Percentiles rank a stretch among this genome's conserved stretches.
These are phyloP conservation scores for Brachionus rotundiformis DNA, from an alignment of 1,140 invertebrate genomes.

Conservation along the genomic window DNA sequence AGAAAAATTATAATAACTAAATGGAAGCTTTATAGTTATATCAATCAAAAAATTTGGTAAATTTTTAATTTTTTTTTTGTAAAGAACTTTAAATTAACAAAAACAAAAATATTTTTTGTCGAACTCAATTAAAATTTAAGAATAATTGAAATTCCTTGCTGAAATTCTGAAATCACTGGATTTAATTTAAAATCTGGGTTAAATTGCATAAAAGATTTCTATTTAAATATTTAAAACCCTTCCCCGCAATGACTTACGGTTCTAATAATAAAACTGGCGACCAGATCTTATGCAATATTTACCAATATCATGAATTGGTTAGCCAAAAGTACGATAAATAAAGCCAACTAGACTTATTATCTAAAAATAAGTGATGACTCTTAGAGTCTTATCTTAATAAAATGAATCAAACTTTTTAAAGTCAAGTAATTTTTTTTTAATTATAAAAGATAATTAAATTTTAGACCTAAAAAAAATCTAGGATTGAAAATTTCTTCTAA, in stretches of 20 bases:
- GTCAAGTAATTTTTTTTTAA: conserved; percentile 20
- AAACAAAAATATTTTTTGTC: conserved; percentile 35
- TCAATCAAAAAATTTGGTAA: conserved; percentile 33
- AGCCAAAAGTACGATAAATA: not conserved
- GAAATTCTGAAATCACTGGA: conserved; percentile 5
- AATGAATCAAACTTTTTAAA: conserved; percentile 9
- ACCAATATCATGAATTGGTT: not conserved
- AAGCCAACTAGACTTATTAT: not conserved
- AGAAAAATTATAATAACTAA: not conserved
- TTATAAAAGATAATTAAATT: conserved; percentile 45
- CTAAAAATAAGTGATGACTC: conserved; percentile 9
- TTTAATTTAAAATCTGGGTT: conserved; percentile 38
- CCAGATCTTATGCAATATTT: not conserved
- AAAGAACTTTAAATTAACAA: not conserved
- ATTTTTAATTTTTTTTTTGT: conserved; percentile 17
- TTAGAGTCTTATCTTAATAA: not conserved
- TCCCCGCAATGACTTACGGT: conserved; percentile 6
- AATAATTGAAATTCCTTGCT: conserved; percentile 29
- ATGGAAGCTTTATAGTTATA: conserved; percentile 35
- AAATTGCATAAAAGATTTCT: conserved; percentile 35
- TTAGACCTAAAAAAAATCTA: conserved; percentile 37
- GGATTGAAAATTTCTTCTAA: conserved; percentile 35
- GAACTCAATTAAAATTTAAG: conserved; percentile 28
- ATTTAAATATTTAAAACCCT: conserved; percentile 20
- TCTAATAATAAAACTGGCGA: not conserved